Conservation (phyloP, 2,888 invertebrate genomes). For the Mythimna pallens region DNA sequence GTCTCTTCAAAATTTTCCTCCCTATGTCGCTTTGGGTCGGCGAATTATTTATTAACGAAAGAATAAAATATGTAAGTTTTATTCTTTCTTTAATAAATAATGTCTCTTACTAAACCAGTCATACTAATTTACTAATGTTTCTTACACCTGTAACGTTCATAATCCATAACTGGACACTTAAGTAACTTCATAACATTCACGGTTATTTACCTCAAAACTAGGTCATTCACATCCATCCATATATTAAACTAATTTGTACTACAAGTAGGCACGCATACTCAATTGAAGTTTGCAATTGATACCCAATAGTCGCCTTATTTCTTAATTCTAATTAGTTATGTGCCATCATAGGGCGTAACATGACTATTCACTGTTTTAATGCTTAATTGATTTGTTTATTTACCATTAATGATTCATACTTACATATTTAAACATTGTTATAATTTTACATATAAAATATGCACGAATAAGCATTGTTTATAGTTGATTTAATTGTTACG, state of each 20-base stretch:
- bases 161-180: neutral
- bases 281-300: constrained; percentile 31
- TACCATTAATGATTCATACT: constrained; percentile 13
- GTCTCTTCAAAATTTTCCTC: neutral
- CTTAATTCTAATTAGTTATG: constrained; percentile 13
- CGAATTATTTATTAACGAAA: too few relatives aligned
- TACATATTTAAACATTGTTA: neutral
- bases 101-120: neutral
- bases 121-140: constrained; percentile 12
- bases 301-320: constrained; percentile 15
- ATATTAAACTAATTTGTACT: constrained; percentile 4
- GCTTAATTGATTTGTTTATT: constrained; percentile 6
- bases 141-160: neutral
- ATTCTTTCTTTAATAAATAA: neutral
- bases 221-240: constrained; percentile 23
- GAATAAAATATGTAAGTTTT: neutral
- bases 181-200: neutral
- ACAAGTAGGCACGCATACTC: constrained; percentile 11
- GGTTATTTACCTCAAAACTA: constrained; percentile 12
- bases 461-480: neutral
- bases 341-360: neutral
- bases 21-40: neutral
- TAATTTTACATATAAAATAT: neutral
- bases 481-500: neutral
- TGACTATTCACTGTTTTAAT: neutral